A percentile compares a stretch with the other conserved stretches of the same genome.
Evolutionary conservation across 2,113 vertebrate species (phyloP).

Genomic region (Nyctibius bracteatus): DNA sequence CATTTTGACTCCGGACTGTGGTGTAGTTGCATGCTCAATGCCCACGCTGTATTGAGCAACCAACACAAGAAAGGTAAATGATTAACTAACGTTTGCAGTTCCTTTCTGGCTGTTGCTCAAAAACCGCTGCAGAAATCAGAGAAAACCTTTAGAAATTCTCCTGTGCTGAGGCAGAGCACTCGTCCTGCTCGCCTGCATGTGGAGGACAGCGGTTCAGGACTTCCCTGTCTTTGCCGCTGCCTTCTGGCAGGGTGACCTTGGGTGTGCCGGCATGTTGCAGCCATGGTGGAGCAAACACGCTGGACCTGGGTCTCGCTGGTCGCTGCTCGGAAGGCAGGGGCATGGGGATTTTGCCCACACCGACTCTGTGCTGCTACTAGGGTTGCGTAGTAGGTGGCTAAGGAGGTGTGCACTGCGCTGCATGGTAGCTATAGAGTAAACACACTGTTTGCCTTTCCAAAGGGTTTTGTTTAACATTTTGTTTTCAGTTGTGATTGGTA

Average conservation of each 20-base stretch:
- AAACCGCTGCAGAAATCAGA: not conserved
- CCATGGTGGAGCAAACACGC: not conserved
- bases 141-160: not conserved
- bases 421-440: not conserved
- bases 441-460: not conserved
- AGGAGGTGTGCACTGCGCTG: not conserved
- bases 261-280: accelerated
- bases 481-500: not conserved
- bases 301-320: not conserved
- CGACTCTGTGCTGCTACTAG: accelerated
- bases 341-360: accelerated
- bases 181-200: not conserved
- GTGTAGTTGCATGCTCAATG: not conserved
- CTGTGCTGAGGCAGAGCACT: not conserved
- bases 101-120: not conserved
- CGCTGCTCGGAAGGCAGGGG: not conserved
- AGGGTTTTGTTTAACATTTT: not conserved
- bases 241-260: not conserved
- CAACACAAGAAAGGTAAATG: not conserved
- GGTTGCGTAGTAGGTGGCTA: not conserved
- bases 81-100: not conserved
- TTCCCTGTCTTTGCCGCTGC: not conserved
- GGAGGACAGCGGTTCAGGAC: not conserved
- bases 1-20: not conserved
- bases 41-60: not conserved